Conservation (phyloP, 2,113 vertebrate genomes). For the Stomatorhinus ivindoensis region DNA sequence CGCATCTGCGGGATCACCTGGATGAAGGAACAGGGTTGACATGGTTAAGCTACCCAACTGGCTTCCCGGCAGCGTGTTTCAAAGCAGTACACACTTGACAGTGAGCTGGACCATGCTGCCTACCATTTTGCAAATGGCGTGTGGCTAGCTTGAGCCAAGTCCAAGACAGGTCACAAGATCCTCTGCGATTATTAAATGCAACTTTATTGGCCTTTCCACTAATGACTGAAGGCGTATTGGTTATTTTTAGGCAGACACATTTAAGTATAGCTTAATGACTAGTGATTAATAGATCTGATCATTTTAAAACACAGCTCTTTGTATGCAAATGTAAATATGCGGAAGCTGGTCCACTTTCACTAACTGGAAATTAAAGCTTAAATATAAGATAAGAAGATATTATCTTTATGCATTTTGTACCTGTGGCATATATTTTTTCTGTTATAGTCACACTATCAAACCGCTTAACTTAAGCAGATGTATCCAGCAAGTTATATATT, state of each 20-base stretch:
- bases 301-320: background rate
- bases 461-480: background rate
- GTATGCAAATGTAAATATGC: background rate
- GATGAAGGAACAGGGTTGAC: background rate
- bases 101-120: background rate
- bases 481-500: background rate
- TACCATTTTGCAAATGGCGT: background rate
- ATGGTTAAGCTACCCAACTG: background rate
- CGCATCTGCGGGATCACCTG: background rate
- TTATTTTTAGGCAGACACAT: background rate
- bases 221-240: background rate
- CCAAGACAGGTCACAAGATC: background rate
- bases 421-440: background rate
- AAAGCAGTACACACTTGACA: background rate
- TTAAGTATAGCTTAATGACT: background rate
- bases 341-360: background rate
- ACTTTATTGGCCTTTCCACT: background rate
- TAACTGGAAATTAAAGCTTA: background rate
- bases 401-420: background rate
- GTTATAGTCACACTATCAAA: background rate
- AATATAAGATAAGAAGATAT: background rate
- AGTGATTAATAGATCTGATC: background rate
- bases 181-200: background rate
- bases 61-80: background rate
- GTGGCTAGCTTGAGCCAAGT: background rate